Base-by-base conservation (phyloP, 2,113 vertebrate genomes). In the Hippolais icterina region DNA sequence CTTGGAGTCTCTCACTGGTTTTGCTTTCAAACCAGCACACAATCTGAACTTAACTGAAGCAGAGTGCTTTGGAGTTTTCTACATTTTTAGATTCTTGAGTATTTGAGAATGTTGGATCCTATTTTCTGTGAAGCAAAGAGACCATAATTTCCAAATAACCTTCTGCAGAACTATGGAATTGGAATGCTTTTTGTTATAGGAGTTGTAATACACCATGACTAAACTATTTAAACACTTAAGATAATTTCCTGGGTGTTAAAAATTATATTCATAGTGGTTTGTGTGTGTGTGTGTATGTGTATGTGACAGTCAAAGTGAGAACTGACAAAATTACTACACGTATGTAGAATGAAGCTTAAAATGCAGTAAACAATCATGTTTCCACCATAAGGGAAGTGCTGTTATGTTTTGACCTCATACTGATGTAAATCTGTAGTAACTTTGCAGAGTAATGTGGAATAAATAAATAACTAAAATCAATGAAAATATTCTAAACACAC, bases 271-370 rank as follows among this genome's bases (percentile, higher is more conserved):
- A 42, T 0, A 0, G 22, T 42, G 3, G 1, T 60, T 63, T 68
- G 15, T n/a, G 0, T 71, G 12, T 31, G 12, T 31, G 4, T 35
- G 3, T 35, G 14, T 15, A 1, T 31, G 3, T 33, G 6, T 23
- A 7, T 41, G 39, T 27, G 42, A 74, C 15, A 28, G 27, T 47
- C 57, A 84, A 79, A 47, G 8, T 24, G 19, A 52, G 53, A 94
- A 76, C 14, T 39, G 28, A 39, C 35, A 71, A 64, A 87, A 12
- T 18, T 71, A 28, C 6, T 64, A 24, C 9, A 46, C 13, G 9
- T n/a, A 33, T 27, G 10, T 37, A 61, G n/a, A 57, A 39, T 24
- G 31, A 71, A 68, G 49, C 15, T 76, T 65, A 53, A 72, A 76
- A 33, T 11, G 8, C 9, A 31, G 2, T 31, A 64, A 84, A 39